A percentile compares a stretch with the other conserved stretches of the same genome.
Conservation (phyloP, 2,888 invertebrate species). For the Phortica okadai region DNA sequence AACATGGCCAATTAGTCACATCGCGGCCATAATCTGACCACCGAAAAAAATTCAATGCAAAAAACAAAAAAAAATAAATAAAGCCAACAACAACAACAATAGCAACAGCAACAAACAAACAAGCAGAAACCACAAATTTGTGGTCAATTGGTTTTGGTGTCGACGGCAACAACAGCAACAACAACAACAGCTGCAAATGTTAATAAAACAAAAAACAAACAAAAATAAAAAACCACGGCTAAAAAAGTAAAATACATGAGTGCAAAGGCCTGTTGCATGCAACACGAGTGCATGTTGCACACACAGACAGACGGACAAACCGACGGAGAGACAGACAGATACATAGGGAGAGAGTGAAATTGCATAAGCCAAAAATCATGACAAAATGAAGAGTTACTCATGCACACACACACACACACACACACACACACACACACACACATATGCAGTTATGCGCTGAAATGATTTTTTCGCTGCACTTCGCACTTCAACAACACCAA, state of each 20-base stretch:
- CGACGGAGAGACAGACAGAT: not conserved
- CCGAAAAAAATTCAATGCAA: not conserved
- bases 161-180: constrained; percentile 1
- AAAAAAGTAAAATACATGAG: not conserved
- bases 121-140: constrained; percentile 57
- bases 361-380: constrained; percentile 11
- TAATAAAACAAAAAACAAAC: not conserved
- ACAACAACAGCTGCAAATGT: not conserved
- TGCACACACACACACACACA: not conserved
- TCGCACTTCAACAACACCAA: constrained; percentile 1
- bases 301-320: constrained; percentile 4
- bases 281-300: constrained; percentile 3
- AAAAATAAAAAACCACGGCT: constrained; percentile 5
- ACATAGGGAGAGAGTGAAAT: not conserved
- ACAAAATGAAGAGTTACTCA: not conserved
- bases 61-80: not conserved
- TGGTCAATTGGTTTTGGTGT: constrained; percentile 65
- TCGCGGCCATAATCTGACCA: not conserved
- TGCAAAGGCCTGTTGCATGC: constrained; percentile 25
- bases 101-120: constrained; percentile 7
- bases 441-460: not conserved
- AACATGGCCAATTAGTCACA: not conserved
- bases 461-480: constrained; percentile 15
- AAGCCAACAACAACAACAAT: constrained; percentile 1
- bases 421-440: not conserved